Percentiles rank a stretch among this genome's conserved stretches.
Conservation (phyloP, 37 sponge, comb jelly and placozoan genomes). For the Oopsacas minuta region DNA sequence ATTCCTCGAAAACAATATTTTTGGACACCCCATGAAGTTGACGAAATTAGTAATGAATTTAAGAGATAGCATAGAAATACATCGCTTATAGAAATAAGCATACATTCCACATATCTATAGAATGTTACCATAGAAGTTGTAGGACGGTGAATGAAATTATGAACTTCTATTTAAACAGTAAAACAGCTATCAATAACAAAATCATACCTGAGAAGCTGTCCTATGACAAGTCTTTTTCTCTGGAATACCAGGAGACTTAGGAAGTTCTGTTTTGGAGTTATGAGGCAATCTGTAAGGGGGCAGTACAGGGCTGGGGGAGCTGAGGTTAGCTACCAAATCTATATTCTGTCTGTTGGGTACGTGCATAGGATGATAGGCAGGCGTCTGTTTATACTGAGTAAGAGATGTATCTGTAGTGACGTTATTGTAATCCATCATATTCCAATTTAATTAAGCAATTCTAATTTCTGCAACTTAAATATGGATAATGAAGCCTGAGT, state of each 20-base stretch:
- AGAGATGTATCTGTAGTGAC: not conserved
- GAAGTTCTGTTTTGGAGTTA: not conserved
- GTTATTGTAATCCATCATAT: not conserved
- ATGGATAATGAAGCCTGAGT: too few relatives aligned
- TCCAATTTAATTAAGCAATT: too few relatives aligned
- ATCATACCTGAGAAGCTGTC: not conserved
- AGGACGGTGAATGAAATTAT: not conserved
- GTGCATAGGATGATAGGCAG: not conserved
- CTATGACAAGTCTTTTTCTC: slow-evolving; percentile 13
- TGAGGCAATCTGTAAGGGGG: not conserved
- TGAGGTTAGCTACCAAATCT: not conserved
- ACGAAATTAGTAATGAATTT: too few relatives aligned
- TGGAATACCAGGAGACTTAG: not conserved
- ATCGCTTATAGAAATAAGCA: not conserved
- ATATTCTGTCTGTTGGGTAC: not conserved
- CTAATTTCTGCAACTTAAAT: too few relatives aligned
- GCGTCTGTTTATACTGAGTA: not conserved
- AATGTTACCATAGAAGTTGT: not conserved
- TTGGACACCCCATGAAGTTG: too few relatives aligned
- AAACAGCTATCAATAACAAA: not conserved
- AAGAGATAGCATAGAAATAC: not conserved
- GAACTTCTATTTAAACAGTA: not conserved
- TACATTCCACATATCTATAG: not conserved
- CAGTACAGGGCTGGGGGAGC: not conserved
- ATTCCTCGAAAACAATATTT: too few relatives aligned